Evolutionary conservation across 2,113 vertebrate genomes (phyloP), one percentile per base, ranked within the genome.

Genomic region (Osmerus mordax): DNA sequence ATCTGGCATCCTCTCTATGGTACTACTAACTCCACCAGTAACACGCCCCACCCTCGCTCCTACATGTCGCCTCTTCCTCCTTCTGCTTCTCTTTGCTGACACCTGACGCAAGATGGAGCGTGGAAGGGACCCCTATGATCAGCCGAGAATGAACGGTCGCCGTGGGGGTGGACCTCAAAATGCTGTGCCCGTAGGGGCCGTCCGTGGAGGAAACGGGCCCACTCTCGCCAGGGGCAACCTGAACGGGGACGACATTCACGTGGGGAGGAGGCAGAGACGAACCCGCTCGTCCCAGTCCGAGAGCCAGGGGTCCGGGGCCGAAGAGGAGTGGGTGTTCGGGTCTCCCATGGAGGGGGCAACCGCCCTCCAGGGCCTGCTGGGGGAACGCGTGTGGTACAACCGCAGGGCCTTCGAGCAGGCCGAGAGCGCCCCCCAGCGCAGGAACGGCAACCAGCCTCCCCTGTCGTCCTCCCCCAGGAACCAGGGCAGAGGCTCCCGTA

Each of bases 251-350:
- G 81, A 83, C 23, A 4, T 79, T 51, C 82, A 84, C 32, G 85
- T 84, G n/a, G 82, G 89, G 4, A 78, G 73, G 51, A 67, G 73
- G 71, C 80, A 72, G 25, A 80, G 19, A 13, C 80, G 32, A 41
- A 71, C 70, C 0, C 83, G 80, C 62, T 71, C 81, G 7, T 88
- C 88, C 65, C 86, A 83, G 32, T 89, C 88, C 0, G 92, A 90
- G 80, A 73, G 78, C 63, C 86, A 84, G 36, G 81, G 73, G 54
- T 86, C 82, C 0, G 86, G 86, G 16, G 67, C 81, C 11, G 84
- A 88, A 76, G 83, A 86, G 7, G 86, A 80, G 70, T 64, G 53
- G 29, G 58, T 80, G 67, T 25, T 18, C 61, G 71, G 73, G 66
- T 32, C 65, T 18, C 77, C 84, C 4, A 0, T 77, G 60, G 83